These are phyloP conservation scores for Anthoscopus minutus DNA, from an alignment of 2,113 vertebrate species.

Conservation along the genomic window DNA sequence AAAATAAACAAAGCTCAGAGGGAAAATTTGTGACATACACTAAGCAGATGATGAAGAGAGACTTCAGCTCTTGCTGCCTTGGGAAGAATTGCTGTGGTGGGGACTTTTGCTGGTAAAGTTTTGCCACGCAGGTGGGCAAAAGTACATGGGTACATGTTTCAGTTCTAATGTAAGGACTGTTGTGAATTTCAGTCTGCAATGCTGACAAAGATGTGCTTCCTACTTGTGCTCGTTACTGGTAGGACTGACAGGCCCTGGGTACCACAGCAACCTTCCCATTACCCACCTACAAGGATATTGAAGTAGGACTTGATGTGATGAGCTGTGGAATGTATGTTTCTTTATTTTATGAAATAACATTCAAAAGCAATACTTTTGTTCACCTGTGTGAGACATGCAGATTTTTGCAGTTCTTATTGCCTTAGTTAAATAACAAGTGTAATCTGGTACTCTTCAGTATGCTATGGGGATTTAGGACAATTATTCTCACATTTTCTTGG, in stretches of 20 bases:
- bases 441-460: not conserved
- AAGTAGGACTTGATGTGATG: not conserved
- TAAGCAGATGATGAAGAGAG: not conserved
- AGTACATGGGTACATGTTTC: rapidly evolving
- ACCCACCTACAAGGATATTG: not conserved
- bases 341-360: not conserved
- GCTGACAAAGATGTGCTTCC: not conserved
- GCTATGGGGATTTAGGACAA: not conserved
- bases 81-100: not conserved
- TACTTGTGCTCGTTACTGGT: not conserved
- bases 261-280: not conserved
- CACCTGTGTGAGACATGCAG: rapidly evolving
- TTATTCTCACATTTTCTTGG: not conserved
- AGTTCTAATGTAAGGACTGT: not conserved
- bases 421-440: not conserved
- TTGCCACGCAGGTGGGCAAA: not conserved
- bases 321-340: not conserved
- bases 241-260: not conserved
- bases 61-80: not conserved
- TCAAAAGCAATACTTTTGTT: not conserved
- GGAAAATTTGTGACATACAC: rapidly evolving
- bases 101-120: not conserved
- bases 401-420: not conserved
- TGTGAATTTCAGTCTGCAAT: not conserved
- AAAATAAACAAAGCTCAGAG: not conserved